Conservation (phyloP, 2,888 invertebrate species). For the Ectobius pallidus region DNA sequence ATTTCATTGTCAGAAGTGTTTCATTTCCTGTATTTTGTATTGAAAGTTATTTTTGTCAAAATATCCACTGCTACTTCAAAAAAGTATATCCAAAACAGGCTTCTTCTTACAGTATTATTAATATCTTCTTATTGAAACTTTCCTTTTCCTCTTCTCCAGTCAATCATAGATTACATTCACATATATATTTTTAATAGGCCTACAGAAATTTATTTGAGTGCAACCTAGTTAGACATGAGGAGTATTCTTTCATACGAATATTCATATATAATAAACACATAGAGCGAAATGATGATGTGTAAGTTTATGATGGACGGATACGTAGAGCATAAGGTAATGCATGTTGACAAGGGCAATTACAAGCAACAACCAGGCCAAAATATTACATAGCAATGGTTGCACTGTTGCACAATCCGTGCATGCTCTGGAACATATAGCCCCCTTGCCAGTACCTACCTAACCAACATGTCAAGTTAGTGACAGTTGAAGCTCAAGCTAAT, state of each 20-base stretch:
- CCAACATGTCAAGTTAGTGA: constrained; percentile 30
- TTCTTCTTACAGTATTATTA: too few relatives aligned
- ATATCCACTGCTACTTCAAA: too few relatives aligned
- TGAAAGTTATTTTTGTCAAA: too few relatives aligned
- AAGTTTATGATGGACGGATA: constrained; percentile 8
- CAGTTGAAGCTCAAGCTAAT: constrained; percentile 35
- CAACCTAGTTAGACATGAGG: too few relatives aligned
- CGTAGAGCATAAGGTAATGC: constrained; percentile 31
- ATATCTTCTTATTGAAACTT: too few relatives aligned
- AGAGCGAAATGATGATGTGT: neutral
- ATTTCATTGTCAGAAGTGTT: too few relatives aligned
- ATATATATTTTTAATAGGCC: too few relatives aligned
- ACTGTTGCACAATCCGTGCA: constrained; percentile 10
- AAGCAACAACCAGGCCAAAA: constrained; percentile 2
- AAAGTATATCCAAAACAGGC: too few relatives aligned
- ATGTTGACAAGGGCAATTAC: constrained; percentile 40
- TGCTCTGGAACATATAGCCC: neutral
- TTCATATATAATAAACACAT: neutral
- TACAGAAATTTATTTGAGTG: too few relatives aligned
- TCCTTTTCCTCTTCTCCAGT: too few relatives aligned
- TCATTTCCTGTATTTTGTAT: too few relatives aligned
- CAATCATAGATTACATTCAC: too few relatives aligned
- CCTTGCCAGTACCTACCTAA: neutral
- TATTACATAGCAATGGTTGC: constrained; percentile 5
- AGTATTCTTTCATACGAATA: constrained; percentile 9